Evolutionary conservation across 2,797 vertebrate species (phyloP), one percentile per base, ranked within the genome.

Genomic region (Amblyraja radiata): DNA sequence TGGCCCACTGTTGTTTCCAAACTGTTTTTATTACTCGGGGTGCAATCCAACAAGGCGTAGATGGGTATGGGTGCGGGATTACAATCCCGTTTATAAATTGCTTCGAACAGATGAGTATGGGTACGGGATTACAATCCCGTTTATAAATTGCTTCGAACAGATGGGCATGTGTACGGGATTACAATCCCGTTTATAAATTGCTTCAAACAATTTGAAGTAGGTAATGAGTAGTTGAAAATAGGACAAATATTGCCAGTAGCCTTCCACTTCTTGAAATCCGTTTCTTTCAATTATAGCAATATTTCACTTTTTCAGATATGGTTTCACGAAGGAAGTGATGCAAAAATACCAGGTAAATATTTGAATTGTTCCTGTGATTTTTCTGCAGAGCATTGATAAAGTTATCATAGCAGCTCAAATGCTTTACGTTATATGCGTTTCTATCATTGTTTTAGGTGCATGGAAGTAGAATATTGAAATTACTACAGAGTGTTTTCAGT

Each of bases 281-380:
- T 65, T 68, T 65, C n/a, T 65, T 68, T n/a, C n/a, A 68, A 36
- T 68, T 21, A 16, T 21, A 14, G 39, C 36, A 93, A 93, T 32
- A 94, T 94, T 93, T 96, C 94, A 93, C 93, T 95, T 39, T 93
- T 93, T 58, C 94, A 99, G 98, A 95, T 99, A 99, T 14, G 98
- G 98, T 92, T 98, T 99, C 94, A 97, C 97, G 93, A 99, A 98
- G 95, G 98, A 99, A 95, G 97, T 99, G 76, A 97, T 98, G 96
- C 96, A 96, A 74, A 99, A 99, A 96, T 99, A 99, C 94, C 97
- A 97, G 97, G 98, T 99, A 96, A 1, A 83, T 93, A 96, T 94
- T 1, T 93, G 81, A 21, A n/a, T 6, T 28, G 65, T 71, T 65
- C 7, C 73, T 93, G 79, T 93, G 16, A 65, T 18, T 71, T 46